Base-by-base conservation (phyloP, 2,113 vertebrate species). In the Calcarius ornatus region DNA sequence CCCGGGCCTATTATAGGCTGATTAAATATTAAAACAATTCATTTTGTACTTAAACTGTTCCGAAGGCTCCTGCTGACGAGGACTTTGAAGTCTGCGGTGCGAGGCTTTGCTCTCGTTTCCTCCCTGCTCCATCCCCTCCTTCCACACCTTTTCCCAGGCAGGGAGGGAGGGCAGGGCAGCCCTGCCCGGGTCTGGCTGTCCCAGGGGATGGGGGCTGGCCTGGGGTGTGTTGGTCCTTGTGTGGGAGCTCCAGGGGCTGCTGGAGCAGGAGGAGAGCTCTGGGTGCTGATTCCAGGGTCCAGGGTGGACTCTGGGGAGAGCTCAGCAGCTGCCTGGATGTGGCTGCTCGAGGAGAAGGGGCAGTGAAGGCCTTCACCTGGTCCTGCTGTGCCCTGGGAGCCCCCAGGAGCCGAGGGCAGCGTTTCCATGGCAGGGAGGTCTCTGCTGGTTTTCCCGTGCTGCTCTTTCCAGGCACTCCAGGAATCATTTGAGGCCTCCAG, bases 1-100 rank as follows among this genome's bases (percentile, higher is more conserved):
- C 43, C 79, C 1, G 18, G 71, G 93, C 93, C 96, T 96, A 96
- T 97, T 97, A 96, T 96, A 91, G 96, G 28, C 93, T 96, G 96
- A 97, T 98, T 96, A 98, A 98, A 98, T 98, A 98, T 98, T 98
- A 97, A 98, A 98, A 96, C 97, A 97, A 97, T 97, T 98, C 96
- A 97, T 98, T 97, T 97, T 96, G 96, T 97, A 96, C 96, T 97
- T 98, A 97, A 98, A 98, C 97, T 96, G 94, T 97, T 97, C 85
- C 14, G 87, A 97, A 97, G 94, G 96, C 86, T 96, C 90, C 91
- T 96, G 96, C 95, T 96, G 96, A 87, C 12, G 72, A 87, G 71
- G 65, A 91, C 95, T 97, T 94, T 97, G 97, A 97, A 97, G 95
- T 86, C 94, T 75, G 94, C 4, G 7, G 89, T 0, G 4, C 90